Base-by-base conservation (phyloP, 2,797 vertebrate species). In the Adrianichthys oophorus region DNA sequence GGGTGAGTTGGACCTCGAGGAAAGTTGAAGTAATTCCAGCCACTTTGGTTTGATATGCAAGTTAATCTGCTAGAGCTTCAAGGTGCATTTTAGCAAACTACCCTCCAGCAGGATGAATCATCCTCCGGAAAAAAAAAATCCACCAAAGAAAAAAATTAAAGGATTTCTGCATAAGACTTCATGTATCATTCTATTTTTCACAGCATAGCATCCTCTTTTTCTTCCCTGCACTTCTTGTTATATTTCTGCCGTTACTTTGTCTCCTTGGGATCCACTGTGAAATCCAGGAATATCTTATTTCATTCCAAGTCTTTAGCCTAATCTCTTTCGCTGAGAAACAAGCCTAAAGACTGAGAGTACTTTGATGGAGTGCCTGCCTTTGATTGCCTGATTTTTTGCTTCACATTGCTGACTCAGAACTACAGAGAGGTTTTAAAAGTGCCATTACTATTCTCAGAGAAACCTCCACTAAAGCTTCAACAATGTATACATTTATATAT, bases 81-180 rank as follows among this genome's bases (percentile, higher is more conserved):
- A 37, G 17, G 18, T 49, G 40, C 37, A 14, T 16, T 7, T 49
- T 26, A 18, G 17, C 4, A 37, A 13, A 21, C 49, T 15, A 15
- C 23, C 14, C n/a, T 14, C 15, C 52, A 43, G 26, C 18, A 17
- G 18, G 5, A 42, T 63, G 59, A 52, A 53, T 52, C 49, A 46
- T 24, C 29, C 16, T 53, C 18, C 16, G 18, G 32, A 62, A 47
- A 41, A 32, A 48, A 47, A 16, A 7, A 52, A 41, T 40, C 49
- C 19, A 21, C 19, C 19, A 21, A 21, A 21, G 24, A 21, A 43
- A 16, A 59, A 19, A 15, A 49, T 4, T 7, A n/a, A 15, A 18
- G 26, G 8, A 32, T 32, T 18, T 32, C 48, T n/a, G 2, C 24
- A 16, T 18, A 29, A n/a, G 45, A 47, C 4, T 21, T 47, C 13